Evolutionary conservation across 1,140 invertebrate genomes (phyloP), one percentile per base, ranked within the genome.

Genomic region (Drosophila simulans): DNA sequence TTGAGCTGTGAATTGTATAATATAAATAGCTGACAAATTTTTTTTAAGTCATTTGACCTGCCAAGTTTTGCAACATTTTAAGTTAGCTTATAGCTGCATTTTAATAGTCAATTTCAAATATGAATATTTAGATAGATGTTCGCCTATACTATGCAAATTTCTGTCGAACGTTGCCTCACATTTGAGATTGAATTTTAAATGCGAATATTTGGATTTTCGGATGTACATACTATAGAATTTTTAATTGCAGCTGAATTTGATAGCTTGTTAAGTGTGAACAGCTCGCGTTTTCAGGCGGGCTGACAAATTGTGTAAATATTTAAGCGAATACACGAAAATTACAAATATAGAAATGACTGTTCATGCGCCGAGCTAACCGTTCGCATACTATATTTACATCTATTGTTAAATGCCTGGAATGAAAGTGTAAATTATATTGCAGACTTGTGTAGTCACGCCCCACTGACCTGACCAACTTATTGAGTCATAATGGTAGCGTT

Each of bases 231-330:
- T 31, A 31, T 31, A 31, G 7, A 31, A 8, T 31, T 31, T 31
- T 31, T 31, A 31, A 31, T 31, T 31, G 8, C 8, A 31, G 31
- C 7, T 10, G 7, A 31, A 31, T 54, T 74, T 43, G 31, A 48
- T 62, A 42, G 49, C 55, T 63, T 56, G 57, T 63, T 70, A 35
- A 70, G 51, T 39, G 35, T 20, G 34, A 69, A 40, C 17, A 35
- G 17, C 11, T 22, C n/a, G 35, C 31, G 7, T 25, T 31, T 46
- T 48, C 42, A 45, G 22, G 11, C 49, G 7, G 17, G 34, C 56
- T 68, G 60, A 73, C 74, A 74, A 82, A 57, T 53, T 77, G 71
- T 59, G 65, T 20, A 80, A 77, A 80, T 78, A 83, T 83, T 83
- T 74, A 35, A 46, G 53, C 66, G 82, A 66, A 54, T 72, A 55